These are phyloP conservation scores for Stenodera caucasica DNA, from an alignment of 2,888 invertebrate genomes.

Conservation along the genomic window DNA sequence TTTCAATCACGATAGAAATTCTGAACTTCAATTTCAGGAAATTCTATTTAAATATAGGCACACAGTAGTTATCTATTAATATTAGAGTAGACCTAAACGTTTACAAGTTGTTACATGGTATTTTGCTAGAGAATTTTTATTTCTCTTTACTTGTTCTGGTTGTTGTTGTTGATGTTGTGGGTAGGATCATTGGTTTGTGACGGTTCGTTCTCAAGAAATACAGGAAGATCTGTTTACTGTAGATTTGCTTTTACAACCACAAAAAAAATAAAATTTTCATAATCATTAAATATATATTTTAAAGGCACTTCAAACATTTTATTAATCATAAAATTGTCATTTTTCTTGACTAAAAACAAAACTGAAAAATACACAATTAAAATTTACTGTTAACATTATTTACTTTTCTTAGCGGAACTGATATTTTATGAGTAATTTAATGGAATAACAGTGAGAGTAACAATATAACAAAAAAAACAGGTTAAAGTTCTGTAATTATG, in stretches of 20 bases:
- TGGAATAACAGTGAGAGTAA: slow-evolving; percentile 21
- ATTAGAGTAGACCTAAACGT: background rate
- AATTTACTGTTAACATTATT: slow-evolving; percentile 7
- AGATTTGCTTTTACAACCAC: background rate
- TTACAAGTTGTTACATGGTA: background rate
- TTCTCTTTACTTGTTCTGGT: background rate
- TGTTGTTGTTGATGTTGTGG: background rate
- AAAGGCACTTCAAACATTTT: no score
- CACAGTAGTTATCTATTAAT: slow-evolving; percentile 2
- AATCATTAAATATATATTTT: no score
- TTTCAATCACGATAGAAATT: background rate
- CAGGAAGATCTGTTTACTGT: background rate
- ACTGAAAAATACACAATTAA: slow-evolving; percentile 1
- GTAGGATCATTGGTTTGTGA: background rate
- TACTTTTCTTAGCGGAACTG: slow-evolving; percentile 20
- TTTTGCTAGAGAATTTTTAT: background rate
- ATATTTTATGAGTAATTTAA: slow-evolving; percentile 25
- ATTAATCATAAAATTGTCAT: no score
- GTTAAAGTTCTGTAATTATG: slow-evolving; percentile 20
- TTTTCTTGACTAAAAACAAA: background rate
- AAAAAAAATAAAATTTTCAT: background rate
- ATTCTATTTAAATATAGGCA: background rate
- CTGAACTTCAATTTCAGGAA: background rate
- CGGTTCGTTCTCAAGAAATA: background rate
- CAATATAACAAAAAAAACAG: background rate